Evolutionary conservation across 2,797 vertebrate species (phyloP).

Genomic region (Cuculus canorus): DNA sequence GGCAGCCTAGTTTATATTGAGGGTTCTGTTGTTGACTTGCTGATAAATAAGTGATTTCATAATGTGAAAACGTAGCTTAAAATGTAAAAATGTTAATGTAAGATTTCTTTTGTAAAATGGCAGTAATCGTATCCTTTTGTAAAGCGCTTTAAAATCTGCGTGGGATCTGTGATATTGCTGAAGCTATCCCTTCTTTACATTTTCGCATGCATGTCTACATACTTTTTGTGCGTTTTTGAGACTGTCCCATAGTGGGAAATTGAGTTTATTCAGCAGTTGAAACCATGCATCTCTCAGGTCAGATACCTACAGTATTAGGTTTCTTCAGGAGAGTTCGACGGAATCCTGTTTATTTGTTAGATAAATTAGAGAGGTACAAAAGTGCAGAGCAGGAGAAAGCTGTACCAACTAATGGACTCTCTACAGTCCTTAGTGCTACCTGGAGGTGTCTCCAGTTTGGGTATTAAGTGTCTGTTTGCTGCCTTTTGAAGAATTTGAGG

Average conservation of each 20-base stretch:
- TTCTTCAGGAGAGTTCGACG: not conserved
- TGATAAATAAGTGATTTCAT: not conserved
- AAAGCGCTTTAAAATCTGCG: not conserved
- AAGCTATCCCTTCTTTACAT: not conserved
- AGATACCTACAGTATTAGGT: not conserved
- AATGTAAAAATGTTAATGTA: not conserved
- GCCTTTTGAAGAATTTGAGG: not conserved
- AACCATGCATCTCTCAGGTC: not conserved
- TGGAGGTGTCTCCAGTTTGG: not conserved
- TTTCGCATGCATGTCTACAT: not conserved
- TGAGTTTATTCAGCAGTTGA: not conserved
- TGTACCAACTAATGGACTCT: not conserved
- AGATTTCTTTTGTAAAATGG: not conserved
- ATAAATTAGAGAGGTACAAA: not conserved
- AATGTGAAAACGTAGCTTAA: not conserved
- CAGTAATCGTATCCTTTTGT: not conserved
- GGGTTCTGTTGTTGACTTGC: not conserved
- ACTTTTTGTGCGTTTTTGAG: not conserved
- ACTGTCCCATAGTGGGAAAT: not conserved
- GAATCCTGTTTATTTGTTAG: not conserved
- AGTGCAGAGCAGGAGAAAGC: not conserved
- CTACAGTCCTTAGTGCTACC: not conserved
- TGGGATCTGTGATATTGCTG: not conserved
- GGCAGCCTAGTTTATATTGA: not conserved
- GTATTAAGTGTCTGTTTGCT: not conserved